A percentile compares a stretch with the other conserved stretches of the same genome.
phyloP scores from a whole-genome alignment of 2,888 invertebrate genomes.

The Candidula unifasciata region DNA sequence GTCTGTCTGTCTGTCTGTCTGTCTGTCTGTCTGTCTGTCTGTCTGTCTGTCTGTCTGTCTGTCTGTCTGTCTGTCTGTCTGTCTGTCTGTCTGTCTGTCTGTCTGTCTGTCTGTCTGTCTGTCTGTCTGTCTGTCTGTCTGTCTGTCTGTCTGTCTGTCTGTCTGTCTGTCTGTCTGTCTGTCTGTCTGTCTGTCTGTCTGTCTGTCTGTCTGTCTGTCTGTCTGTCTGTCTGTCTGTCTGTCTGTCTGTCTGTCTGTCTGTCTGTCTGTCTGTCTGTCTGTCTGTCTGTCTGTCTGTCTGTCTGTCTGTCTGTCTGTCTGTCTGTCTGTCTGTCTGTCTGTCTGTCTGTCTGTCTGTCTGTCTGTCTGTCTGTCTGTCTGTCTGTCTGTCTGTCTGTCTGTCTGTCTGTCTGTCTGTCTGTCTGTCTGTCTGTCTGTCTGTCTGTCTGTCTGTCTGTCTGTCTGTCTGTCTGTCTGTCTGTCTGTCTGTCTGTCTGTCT shows the following conservation, averaged over 20 bases:
- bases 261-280: slow-evolving; percentile 16
- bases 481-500: slow-evolving; percentile 15
- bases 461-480: slow-evolving; percentile 2
- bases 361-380: not conserved
- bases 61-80: slow-evolving; percentile 38
- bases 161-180: slow-evolving; percentile 27
- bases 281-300: slow-evolving; percentile 16
- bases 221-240: not conserved
- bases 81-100: slow-evolving; percentile 38
- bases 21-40: slow-evolving; percentile 38
- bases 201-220: not conserved
- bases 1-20: slow-evolving; percentile 32
- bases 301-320: slow-evolving; percentile 24
- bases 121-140: slow-evolving; percentile 10
- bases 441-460: not conserved
- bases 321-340: slow-evolving; percentile 6
- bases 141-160: slow-evolving; percentile 24
- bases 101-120: slow-evolving; percentile 3
- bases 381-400: slow-evolving; percentile 12
- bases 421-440: slow-evolving; percentile 6
- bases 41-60: slow-evolving; percentile 26
- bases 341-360: slow-evolving; percentile 18
- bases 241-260: slow-evolving; percentile 8
- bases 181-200: slow-evolving; percentile 21
- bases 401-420: slow-evolving; percentile 6